Evolutionary conservation across 2,113 vertebrate genomes (phyloP), one percentile per base, ranked within the genome.

Genomic region (Aptenodytes patagonicus): DNA sequence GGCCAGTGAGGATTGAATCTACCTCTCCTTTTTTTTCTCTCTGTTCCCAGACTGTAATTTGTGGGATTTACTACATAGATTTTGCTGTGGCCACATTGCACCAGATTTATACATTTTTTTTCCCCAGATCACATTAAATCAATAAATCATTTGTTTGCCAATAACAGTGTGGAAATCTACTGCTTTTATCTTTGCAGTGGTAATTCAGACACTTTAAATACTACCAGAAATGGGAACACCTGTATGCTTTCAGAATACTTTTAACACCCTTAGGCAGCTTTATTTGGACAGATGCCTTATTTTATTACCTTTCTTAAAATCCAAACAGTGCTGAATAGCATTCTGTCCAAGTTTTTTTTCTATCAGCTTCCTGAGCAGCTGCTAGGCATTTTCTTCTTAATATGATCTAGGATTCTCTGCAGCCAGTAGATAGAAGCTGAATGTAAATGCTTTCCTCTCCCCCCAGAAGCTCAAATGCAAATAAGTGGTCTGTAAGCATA

Each of bases 381-480:
- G 89, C 73, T 92, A 46, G 83, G 49, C 36, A 46, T 94, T 96
- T 91, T 92, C 42, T 87, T 90, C 52, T 84, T 93, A 92, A 72
- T 87, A 66, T 89, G 65, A 94, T 94, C 47, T 72, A 54, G 66
- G 76, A 78, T 86, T 76, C 44, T 89, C 57, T 84, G 80, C 73
- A 20, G 9, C 36, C 36, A 61, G 32, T 36, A 78, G 86, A 76
- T 61, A 87, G 77, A 92, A 92, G 40, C 61, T 91, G 72, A 92
- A 82, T 95, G 34, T 87, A 95, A 89, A 93, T 83, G 32, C 25
- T 69, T 87, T 82, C 61, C 70, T 40, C 20, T 87, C 36, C 54
- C 31, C 22, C 4, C 10, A 61, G 73, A 84, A 91, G 36, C 61
- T 75, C 40, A 87, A 76, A 95, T 91, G 91, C 91, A 96, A 94